Base-by-base conservation (phyloP, 2,797 vertebrate genomes). In the Siniperca undulata region DNA sequence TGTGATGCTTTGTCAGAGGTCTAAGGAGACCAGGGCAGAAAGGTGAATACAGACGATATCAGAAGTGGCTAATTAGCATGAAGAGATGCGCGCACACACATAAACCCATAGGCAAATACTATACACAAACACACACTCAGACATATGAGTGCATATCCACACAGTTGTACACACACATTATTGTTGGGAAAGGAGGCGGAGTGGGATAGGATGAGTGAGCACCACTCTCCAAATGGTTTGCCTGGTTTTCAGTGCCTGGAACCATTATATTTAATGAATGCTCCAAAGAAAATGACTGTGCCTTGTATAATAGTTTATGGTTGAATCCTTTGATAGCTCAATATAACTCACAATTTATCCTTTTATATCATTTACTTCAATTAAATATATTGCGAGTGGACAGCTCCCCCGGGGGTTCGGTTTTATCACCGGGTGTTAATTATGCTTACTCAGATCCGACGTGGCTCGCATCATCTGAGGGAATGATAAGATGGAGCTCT, bases 381-480 rank as follows among this genome's bases (percentile, higher is more conserved):
- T 96, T 95, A 94, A 93, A 94, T 94, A 94, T 94, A 95, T 94
- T 94, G 92, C 89, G 87, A 92, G 86, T 81, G 88, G 88, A 94
- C 86, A 81, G 90, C 91, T 94, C 94, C 92, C 92, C 11, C 9
- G 59, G 87, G 30, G 94, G 55, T 80, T 82, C 6, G 10, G 81
- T 87, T 92, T 93, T 91, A 93, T 94, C 89, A 81, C 88, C 2
- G 52, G 70, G 80, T 69, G 85, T 92, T 95, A 94, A 95, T 95
- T 94, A 93, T 87, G 82, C 75, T 91, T 88, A 75, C 83, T 92
- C 78, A 91, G 82, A 92, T 70, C 83, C 74, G 89, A 93, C 87
- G 77, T 65, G 87, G 68, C 78, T 82, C 36, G 73, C 73, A 86
- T 88, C 66, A 71, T 81, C 56, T 10, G 42, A 77, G 70, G 73